Conservation (phyloP, 2,797 vertebrate genomes). For the Enteromius mattozi region DNA sequence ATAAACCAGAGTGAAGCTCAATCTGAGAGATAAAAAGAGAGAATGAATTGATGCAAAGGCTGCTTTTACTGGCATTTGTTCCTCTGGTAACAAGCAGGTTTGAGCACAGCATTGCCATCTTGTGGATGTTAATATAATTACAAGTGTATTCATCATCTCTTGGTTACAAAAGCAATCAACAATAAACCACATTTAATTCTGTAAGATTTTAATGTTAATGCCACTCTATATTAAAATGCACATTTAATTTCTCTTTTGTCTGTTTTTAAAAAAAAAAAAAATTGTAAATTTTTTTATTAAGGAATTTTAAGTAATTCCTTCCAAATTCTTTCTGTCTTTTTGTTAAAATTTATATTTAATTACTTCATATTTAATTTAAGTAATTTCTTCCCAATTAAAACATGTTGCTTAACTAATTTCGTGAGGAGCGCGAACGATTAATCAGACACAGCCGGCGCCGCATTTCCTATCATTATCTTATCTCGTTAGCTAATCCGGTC, state of each 20-base stretch:
- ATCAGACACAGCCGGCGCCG: too few species aligned
- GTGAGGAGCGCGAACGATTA: too few species aligned
- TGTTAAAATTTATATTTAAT: too few species aligned
- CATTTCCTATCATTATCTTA: too few species aligned
- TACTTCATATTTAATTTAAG: too few species aligned
- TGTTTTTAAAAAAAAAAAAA: too few species aligned
- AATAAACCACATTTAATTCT: neutral
- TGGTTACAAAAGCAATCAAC: neutral
- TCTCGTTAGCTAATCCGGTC: too few species aligned
- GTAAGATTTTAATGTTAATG: too few species aligned
- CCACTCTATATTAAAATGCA: too few species aligned
- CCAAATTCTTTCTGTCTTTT: neutral
- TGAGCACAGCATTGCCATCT: slow-evolving; percentile 16
- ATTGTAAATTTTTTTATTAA: too few species aligned
- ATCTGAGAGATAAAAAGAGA: neutral
- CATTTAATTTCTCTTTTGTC: neutral
- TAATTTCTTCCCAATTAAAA: too few species aligned
- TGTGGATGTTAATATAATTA: slow-evolving; percentile 13
- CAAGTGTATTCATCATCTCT: neutral
- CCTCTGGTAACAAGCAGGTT: neutral
- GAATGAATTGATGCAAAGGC: neutral
- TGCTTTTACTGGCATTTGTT: neutral
- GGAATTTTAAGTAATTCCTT: neutral
- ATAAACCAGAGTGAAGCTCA: neutral
- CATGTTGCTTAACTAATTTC: too few species aligned